phyloP scores from a whole-genome alignment of 2,888 invertebrate species.

The Euplagia quadripunctaria region DNA sequence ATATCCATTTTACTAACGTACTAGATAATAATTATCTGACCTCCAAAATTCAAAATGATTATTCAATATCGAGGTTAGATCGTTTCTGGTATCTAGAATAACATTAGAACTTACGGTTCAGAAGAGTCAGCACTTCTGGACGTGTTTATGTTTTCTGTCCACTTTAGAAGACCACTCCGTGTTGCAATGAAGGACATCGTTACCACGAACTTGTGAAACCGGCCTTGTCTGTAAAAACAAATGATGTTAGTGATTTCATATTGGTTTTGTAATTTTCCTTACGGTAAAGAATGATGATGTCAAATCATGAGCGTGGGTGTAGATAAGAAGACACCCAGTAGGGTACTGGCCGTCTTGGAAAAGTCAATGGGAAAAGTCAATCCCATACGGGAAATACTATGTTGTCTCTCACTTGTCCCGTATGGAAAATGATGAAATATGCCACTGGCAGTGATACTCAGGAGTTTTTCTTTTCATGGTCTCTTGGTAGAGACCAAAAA shows the following conservation, averaged over 20 bases:
- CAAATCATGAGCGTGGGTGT: not conserved
- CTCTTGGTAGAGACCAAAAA: not conserved
- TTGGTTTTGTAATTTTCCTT: not conserved
- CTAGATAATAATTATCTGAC: no score
- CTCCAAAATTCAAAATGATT: no score
- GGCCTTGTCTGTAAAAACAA: constrained; percentile 92
- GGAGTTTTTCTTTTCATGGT: not conserved
- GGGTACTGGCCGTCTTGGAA: not conserved
- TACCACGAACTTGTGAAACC: constrained; percentile 94
- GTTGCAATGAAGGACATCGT: constrained; percentile 96
- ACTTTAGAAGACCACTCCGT: constrained; percentile 94
- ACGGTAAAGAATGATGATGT: not conserved
- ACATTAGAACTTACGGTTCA: constrained; percentile 89
- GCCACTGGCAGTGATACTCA: not conserved
- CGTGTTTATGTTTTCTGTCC: constrained; percentile 91
- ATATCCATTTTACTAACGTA: no score
- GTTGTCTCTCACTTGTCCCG: not conserved
- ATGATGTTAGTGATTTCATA: constrained; percentile 22
- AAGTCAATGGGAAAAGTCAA: not conserved
- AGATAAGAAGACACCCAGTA: not conserved
- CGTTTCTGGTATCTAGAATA: not conserved
- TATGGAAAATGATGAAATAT: not conserved
- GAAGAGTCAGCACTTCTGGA: constrained; percentile 84
- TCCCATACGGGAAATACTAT: not conserved
- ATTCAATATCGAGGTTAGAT: not conserved